Evolutionary conservation across 2,113 vertebrate species (phyloP).

Genomic region (Parus major): DNA sequence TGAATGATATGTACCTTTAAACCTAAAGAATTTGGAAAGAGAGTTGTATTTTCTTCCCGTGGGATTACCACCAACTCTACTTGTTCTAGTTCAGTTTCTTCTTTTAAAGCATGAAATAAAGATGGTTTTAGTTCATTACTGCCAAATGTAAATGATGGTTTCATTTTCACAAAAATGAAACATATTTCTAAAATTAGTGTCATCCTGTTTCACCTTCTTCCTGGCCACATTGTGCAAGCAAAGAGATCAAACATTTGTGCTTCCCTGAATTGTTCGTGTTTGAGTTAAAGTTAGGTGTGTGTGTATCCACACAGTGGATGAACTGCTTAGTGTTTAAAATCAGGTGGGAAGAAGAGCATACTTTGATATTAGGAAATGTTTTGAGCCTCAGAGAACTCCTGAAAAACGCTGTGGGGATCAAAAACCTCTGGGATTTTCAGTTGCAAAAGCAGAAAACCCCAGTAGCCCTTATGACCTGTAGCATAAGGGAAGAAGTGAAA

Average conservation of each 20-base stretch:
- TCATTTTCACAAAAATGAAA: not conserved
- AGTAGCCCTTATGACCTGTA: no score
- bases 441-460: not conserved
- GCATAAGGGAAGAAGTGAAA: not conserved
- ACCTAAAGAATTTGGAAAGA: not conserved
- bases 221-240: rapidly evolving
- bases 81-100: not conserved
- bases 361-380: not conserved
- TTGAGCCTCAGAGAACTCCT: not conserved
- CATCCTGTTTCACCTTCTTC: not conserved
- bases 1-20: not conserved
- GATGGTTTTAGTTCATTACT: not conserved
- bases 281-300: not conserved
- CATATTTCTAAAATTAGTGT: not conserved
- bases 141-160: not conserved
- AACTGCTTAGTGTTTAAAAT: not conserved
- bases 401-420: not conserved
- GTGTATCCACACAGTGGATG: not conserved
- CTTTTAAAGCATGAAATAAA: not conserved
- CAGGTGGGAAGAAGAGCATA: not conserved
- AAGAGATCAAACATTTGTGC: not conserved
- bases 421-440: not conserved
- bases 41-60: not conserved
- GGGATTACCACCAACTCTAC: not conserved
- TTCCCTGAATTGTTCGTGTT: not conserved